These are phyloP conservation scores for Sylvietta virens DNA, from an alignment of 2,113 vertebrate genomes.

Conservation along the genomic window DNA sequence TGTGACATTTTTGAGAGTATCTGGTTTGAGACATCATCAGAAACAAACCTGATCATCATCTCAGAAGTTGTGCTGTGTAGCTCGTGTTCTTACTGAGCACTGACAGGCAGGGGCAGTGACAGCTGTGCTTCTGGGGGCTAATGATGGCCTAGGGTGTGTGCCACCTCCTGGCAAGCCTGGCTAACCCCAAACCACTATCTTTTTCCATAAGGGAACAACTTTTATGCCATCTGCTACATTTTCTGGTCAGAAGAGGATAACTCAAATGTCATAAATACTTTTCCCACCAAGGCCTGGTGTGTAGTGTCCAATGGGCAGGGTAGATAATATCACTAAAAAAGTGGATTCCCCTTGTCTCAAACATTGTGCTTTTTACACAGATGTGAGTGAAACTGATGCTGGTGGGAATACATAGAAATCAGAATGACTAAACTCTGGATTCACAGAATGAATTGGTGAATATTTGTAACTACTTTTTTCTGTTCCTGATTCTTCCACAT, in stretches of 20 bases:
- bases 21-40: not conserved
- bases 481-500: not conserved
- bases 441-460: not conserved
- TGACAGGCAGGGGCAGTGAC: not conserved
- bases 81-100: not conserved
- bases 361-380: not conserved
- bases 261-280: not conserved
- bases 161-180: not conserved
- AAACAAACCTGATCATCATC: not conserved
- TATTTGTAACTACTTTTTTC: not conserved
- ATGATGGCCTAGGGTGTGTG: not conserved
- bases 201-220: not conserved
- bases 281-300: accelerated
- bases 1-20: not conserved
- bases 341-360: not conserved
- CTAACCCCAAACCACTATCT: not conserved
- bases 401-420: not conserved
- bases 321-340: not conserved
- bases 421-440: not conserved
- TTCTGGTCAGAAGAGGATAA: not conserved
- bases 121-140: not conserved
- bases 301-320: not conserved
- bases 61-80: not conserved
- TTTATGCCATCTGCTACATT: not conserved
- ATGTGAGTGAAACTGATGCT: not conserved